Conservation (phyloP, 2,888 invertebrate species). For the Phyllotreta cruciferae region DNA sequence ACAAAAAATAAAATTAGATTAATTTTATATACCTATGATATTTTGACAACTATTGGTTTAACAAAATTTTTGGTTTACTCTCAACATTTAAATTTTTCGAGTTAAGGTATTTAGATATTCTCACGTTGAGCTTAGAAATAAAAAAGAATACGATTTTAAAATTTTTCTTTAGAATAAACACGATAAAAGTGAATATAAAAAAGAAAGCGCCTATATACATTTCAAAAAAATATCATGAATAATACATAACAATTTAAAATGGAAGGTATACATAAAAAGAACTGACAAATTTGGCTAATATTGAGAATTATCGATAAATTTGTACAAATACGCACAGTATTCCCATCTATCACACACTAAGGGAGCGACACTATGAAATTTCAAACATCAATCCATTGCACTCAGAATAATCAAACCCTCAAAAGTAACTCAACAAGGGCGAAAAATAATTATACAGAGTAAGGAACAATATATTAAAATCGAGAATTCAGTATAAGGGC, state of each 20-base stretch:
- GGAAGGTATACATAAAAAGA: constrained; percentile 27
- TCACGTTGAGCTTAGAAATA: not conserved
- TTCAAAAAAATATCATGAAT: constrained; percentile 28
- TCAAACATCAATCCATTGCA: not conserved
- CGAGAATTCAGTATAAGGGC: no score
- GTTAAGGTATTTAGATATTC: not conserved
- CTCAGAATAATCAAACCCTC: no score
- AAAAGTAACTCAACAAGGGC: no score
- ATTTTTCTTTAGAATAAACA: not conserved
- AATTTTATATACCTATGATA: no score
- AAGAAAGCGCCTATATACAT: constrained; percentile 18
- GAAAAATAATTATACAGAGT: no score
- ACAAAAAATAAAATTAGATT: no score
- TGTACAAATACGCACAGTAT: constrained; percentile 32
- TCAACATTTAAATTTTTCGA: no score
- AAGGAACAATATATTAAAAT: no score
- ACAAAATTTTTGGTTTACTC: no score
- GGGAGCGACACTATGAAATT: not conserved
- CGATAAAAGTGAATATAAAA: constrained; percentile 21
- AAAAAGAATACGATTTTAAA: not conserved
- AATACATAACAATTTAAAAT: constrained; percentile 33
- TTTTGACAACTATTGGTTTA: no score
- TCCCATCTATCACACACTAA: constrained; percentile 20
- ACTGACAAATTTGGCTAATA: constrained; percentile 32
- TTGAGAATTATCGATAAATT: constrained; percentile 27